Percentiles rank a stretch among this genome's conserved stretches.
phyloP scores from a whole-genome alignment of 2,888 invertebrate species.

The Sycophila texana region DNA sequence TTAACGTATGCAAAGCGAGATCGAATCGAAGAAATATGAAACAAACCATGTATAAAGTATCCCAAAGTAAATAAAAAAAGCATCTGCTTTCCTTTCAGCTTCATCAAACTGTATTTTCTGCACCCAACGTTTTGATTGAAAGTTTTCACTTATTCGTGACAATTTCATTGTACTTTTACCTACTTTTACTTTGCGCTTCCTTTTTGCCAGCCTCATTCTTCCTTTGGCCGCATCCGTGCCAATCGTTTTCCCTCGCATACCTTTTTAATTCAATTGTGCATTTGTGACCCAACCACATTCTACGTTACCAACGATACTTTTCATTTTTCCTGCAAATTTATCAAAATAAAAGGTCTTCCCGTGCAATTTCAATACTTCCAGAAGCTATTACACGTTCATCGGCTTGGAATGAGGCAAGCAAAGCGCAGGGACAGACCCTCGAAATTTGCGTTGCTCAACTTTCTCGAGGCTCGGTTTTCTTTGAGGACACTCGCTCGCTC shows the following conservation, averaged over 20 bases:
- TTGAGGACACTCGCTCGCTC: background rate
- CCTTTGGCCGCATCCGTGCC: background rate
- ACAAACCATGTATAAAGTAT: no score
- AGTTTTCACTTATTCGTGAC: slow-evolving; percentile 30
- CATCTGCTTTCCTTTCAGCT: background rate
- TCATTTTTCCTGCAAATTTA: background rate
- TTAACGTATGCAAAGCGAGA: no score
- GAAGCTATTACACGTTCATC: no score
- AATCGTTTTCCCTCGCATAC: background rate
- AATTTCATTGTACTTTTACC: slow-evolving; percentile 11
- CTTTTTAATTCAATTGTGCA: background rate
- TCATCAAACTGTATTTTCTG: slow-evolving; percentile 15
- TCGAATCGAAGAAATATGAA: no score
- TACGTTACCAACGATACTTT: background rate
- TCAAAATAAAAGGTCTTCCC: no score
- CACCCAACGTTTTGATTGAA: slow-evolving; percentile 24
- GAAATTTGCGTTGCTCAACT: background rate
- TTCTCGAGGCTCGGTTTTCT: slow-evolving; percentile 17
- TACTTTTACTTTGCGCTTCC: slow-evolving; percentile 6
- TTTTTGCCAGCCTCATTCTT: background rate
- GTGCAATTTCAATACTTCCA: no score
- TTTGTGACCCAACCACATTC: background rate
- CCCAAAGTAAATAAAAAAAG: background rate
- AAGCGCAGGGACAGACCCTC: background rate
- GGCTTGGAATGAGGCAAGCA: no score